These are phyloP conservation scores for Tauraco hartlaubi DNA, from an alignment of 2,797 vertebrate species.

Conservation along the genomic window DNA sequence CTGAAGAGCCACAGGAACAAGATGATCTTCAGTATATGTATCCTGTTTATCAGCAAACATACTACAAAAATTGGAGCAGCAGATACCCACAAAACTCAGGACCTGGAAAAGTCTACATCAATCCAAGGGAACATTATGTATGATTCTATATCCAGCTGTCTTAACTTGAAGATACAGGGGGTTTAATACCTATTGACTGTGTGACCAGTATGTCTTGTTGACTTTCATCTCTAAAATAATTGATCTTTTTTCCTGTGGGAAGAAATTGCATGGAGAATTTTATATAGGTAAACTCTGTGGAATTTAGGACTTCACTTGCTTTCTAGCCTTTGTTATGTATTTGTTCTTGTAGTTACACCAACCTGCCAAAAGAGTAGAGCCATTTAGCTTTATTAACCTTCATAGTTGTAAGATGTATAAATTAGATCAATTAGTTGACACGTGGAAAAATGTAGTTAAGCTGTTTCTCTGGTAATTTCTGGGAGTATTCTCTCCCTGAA, in stretches of 20 bases:
- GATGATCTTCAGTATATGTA: constrained; percentile 60
- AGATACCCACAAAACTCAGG: neutral
- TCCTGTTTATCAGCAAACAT: constrained; percentile 67
- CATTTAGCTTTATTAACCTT: neutral
- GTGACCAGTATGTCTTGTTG: neutral
- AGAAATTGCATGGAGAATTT: neutral
- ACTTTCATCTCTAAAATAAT: neutral
- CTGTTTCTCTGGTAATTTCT: neutral
- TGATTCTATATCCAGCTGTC: constrained; percentile 49
- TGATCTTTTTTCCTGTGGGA: neutral
- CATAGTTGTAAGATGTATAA: neutral
- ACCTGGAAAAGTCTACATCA: constrained; percentile 71
- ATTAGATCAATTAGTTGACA: neutral
- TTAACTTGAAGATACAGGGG: neutral
- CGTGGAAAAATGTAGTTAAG: neutral
- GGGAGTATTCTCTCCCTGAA: constrained; percentile 2
- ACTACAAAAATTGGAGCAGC: constrained; percentile 69
- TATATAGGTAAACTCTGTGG: neutral
- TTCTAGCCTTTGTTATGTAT: neutral
- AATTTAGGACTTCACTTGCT: constrained; percentile 9
- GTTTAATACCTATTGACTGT: neutral
- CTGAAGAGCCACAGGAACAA: constrained; percentile 60
- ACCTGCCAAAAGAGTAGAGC: neutral
- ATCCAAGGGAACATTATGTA: constrained; percentile 81
- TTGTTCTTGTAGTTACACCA: neutral